Base-by-base conservation (phyloP, 2,113 vertebrate species). In the Epinephelus moara region DNA sequence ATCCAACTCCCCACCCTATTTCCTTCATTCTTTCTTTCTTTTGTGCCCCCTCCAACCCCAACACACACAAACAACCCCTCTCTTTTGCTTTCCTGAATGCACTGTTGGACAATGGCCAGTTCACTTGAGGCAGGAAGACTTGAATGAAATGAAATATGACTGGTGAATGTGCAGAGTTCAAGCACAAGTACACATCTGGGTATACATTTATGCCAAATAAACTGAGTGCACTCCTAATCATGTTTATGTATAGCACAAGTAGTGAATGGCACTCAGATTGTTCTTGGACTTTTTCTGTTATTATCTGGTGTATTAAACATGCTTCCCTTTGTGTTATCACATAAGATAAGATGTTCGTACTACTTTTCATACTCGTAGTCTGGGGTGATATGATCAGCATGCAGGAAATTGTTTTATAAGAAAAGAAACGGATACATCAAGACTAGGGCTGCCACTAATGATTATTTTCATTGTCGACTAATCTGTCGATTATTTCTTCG, bases 61-160 rank as follows among this genome's bases (percentile, higher is more conserved):
- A 45, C 33, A 66, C 70, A 70, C 53, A 73, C n/a, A 78, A 62
- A 60, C 57, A 73, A 12, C 45, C 71, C 27, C 59, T 67, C 59
- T 72, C 53, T 56, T 80, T 33, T 82, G 37, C 84, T 77, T 82
- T 61, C n/a, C 55, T 82, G 68, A 88, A 85, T 78, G 45, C 45
- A 78, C 10, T 57, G 53, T 63, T 91, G 85, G 78, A 90, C 40
- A 57, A 55, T 63, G n/a, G 73, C 84, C 86, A 81, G 55, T 80
- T 83, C 14, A 80, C 49, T 79, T 25, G 33, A 74, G 19, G 77
- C 81, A 84, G 71, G 72, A 89, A 77, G 80, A 75, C 88, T 78
- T 89, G 70, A 85, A 85, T 87, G 40, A 84, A 86, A 79, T 69
- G 53, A 85, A 84, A 74, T 68, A 75, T 68, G 70, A 77, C 62